Evolutionary conservation across 2,113 vertebrate species (phyloP), one percentile per base, ranked within the genome.

Genomic region (Acrocephalus kingi): DNA sequence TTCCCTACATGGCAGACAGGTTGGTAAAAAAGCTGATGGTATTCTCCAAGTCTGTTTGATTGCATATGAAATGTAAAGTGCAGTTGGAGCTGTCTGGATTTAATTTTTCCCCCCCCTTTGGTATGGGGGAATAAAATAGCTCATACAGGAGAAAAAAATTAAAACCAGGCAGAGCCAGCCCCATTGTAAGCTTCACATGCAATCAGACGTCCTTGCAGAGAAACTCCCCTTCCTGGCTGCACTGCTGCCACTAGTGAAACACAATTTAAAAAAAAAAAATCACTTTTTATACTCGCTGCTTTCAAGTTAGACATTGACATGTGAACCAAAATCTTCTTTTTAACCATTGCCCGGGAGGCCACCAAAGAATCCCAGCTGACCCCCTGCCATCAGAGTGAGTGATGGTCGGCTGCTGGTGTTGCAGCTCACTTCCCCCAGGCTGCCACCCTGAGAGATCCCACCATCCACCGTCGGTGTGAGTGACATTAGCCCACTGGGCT

Each of bases 51-150:
- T 92, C 92, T 97, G 95, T 96, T 93, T 94, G 92, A 97, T 91
- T 97, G 94, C 91, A 97, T 97, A 91, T 96, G 94, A 97, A 96
- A 97, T 97, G 96, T 97, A 95, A 93, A 97, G 78, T 97, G 95
- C 93, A 97, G 94, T 93, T 76, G 61, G 93, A 95, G 55, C 82
- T 98, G 94, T 97, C 98, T 98, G 98, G 96, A 97, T 98, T 98
- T 97, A 96, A 98, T 98, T 97, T 85, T 28, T n/a, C 23, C 31
- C 46, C 46, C 52, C 25, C 33, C 39, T 94, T 96, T 84, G 74
- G 89, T 95, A 90, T 80, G 91, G 92, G 72, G 94, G 96, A 97
- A 94, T 97, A 98, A 98, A 98, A 96, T 93, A 85, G 87, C 56
- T 95, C 83, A 91, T 95, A 91, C 46, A 51, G 90, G 96, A 97